A percentile compares a stretch with the other conserved stretches of the same genome.
These are phyloP conservation scores for Rhinopithecus roxellana DNA, from an alignment of 2,113 vertebrate genomes.

Conservation along the genomic window DNA sequence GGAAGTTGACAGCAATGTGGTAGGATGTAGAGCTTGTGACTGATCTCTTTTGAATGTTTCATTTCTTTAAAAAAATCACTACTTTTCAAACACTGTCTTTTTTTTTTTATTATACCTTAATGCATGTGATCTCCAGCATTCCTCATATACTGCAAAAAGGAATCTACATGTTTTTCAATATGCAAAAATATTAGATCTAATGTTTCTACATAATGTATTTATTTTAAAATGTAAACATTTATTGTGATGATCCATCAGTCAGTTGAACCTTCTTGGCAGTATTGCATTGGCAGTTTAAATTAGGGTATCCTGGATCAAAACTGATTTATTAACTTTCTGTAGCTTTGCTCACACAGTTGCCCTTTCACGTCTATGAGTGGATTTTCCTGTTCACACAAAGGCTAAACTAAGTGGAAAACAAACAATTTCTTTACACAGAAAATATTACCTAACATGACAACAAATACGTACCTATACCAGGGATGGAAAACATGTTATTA, in stretches of 20 bases:
- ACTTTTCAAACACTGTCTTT: not conserved
- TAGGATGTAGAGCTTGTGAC: not conserved
- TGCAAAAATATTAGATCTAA: not conserved
- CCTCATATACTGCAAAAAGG: not conserved
- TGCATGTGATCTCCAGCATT: not conserved
- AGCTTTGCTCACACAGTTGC: not conserved
- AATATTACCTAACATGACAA: not conserved
- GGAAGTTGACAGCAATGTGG: not conserved
- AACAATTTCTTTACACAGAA: not conserved
- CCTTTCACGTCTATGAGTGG: not conserved
- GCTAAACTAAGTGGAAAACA: conserved; percentile 18
- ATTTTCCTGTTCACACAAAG: not conserved
- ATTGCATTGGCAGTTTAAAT: not conserved
- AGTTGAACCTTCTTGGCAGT: conserved; percentile 9
- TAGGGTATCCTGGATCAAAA: not conserved
- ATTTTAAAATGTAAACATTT: not conserved
- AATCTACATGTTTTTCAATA: not conserved
- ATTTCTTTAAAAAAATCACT: not conserved
- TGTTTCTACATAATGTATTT: not conserved
- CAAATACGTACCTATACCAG: not conserved
- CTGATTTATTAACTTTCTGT: conserved; percentile 26
- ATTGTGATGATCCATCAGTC: not conserved
- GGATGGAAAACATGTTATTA: not conserved
- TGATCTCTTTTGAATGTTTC: conserved; percentile 20
- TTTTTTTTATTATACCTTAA: not conserved